phyloP scores from a whole-genome alignment of 2,888 invertebrate species.

The Empis livida region DNA sequence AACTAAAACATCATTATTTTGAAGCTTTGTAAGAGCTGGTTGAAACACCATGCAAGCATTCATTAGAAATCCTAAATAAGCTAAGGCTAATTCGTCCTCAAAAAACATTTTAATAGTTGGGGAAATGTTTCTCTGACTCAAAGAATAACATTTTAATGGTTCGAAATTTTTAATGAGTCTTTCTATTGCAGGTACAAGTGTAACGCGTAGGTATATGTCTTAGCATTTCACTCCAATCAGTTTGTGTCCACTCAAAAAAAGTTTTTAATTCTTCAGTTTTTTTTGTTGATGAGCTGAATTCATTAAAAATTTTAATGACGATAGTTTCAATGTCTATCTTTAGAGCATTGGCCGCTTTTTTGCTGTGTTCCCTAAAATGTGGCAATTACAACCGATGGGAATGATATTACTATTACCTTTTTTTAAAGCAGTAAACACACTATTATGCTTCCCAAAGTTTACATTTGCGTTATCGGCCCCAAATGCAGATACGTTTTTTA shows the following conservation, averaged over 20 bases:
- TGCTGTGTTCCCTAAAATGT: background rate
- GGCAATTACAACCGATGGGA: slow-evolving; percentile 1
- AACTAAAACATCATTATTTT: slow-evolving; percentile 1
- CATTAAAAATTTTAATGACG: slow-evolving; percentile 1
- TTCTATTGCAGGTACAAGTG: background rate
- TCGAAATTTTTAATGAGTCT: slow-evolving; percentile 1
- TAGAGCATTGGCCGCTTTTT: background rate
- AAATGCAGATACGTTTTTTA: slow-evolving; percentile 3
- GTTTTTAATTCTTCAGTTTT: slow-evolving; percentile 1
- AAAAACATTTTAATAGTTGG: slow-evolving; percentile 1
- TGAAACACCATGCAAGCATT: background rate
- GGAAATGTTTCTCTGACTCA: slow-evolving; percentile 1
- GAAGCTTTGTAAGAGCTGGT: background rate
- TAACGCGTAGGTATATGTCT: slow-evolving; percentile 1
- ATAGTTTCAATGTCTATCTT: slow-evolving; percentile 1
- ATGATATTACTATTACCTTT: background rate
- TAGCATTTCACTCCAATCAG: slow-evolving; percentile 1
- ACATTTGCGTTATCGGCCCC: slow-evolving; percentile 1
- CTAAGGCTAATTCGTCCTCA: background rate
- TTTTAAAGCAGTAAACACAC: slow-evolving; percentile 2
- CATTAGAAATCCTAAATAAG: slow-evolving; percentile 1
- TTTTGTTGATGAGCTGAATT: slow-evolving; percentile 2
- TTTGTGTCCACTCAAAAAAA: slow-evolving; percentile 3
- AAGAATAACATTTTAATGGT: slow-evolving; percentile 1
- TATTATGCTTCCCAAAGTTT: slow-evolving; percentile 1